phyloP scores from a whole-genome alignment of 1,140 invertebrate genomes.

The Magallana gigas region DNA sequence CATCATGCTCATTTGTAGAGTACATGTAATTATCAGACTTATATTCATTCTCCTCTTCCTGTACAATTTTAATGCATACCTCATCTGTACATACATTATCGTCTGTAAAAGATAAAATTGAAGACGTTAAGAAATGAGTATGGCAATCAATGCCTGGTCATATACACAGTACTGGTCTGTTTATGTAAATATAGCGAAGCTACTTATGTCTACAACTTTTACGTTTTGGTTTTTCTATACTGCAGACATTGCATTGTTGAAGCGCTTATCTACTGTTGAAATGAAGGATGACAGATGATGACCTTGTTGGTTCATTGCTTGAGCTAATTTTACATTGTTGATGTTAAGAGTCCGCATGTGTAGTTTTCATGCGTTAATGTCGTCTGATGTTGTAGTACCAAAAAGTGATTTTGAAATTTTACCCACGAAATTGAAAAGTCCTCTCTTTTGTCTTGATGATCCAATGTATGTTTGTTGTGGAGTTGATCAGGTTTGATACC shows the following conservation, averaged over 20 bases:
- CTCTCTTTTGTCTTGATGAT: neutral
- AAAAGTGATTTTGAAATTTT: constrained; percentile 46
- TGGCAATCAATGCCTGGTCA: too few species aligned
- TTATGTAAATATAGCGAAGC: too few species aligned
- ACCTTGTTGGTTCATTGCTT: constrained; percentile 9
- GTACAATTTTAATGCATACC: too few species aligned
- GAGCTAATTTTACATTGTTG: constrained; percentile 38
- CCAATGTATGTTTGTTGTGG: neutral
- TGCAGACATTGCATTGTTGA: constrained; percentile 17
- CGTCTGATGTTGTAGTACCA: constrained; percentile 45
- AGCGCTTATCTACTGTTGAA: constrained; percentile 10
- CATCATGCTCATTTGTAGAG: too few species aligned
- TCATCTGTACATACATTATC: too few species aligned
- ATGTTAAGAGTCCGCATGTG: constrained; percentile 24
- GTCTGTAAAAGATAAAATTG: too few species aligned
- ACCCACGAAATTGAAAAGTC: constrained; percentile 43
- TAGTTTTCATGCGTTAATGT: neutral
- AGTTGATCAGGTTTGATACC: too few species aligned
- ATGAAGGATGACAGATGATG: constrained; percentile 35
- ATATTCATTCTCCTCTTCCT: too few species aligned
- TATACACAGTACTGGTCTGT: too few species aligned
- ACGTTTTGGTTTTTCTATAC: constrained; percentile 21
- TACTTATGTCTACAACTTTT: too few species aligned
- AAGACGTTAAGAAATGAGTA: too few species aligned
- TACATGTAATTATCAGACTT: too few species aligned